A percentile compares a stretch with the other conserved stretches of the same genome.
Conservation (phyloP, 1,140 invertebrate species). For the Hycleus cichorii region DNA sequence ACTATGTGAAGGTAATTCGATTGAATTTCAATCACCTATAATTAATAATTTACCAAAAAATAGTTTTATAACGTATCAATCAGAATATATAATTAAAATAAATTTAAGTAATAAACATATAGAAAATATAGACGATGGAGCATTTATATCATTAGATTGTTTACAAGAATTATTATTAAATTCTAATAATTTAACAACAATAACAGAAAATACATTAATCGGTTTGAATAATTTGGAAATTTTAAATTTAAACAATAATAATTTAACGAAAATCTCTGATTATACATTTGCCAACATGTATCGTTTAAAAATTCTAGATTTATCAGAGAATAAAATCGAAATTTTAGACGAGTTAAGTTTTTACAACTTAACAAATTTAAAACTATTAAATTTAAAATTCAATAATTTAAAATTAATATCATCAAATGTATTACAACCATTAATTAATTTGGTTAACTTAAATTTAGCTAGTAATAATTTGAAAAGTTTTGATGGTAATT, state of each 20-base stretch:
- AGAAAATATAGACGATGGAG: slow-evolving; percentile 7
- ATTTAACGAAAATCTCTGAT: not conserved
- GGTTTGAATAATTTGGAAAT: slow-evolving; percentile 9
- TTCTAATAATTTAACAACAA: slow-evolving; percentile 13
- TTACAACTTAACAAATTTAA: not conserved
- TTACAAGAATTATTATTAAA: slow-evolving; percentile 11
- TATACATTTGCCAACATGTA: not conserved
- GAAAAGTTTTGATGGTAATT: not conserved
- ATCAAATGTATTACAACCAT: not conserved
- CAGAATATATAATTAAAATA: slow-evolving; percentile 9
- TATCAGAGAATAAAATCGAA: slow-evolving; percentile 3
- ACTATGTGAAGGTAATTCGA: slow-evolving; percentile 11
- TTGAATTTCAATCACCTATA: slow-evolving; percentile 6
- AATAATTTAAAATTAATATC: not conserved
- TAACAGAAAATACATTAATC: slow-evolving; percentile 6
- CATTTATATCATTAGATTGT: slow-evolving; percentile 13
- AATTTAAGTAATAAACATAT: slow-evolving; percentile 15
- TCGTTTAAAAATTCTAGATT: slow-evolving; percentile 5
- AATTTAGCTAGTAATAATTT: slow-evolving; percentile 1
- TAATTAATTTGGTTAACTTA: not conserved
- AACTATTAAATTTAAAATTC: not conserved
- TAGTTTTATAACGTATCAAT: slow-evolving; percentile 14
- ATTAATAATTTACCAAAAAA: slow-evolving; percentile 15
- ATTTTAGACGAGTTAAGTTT: not conserved
- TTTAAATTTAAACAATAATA: slow-evolving; percentile 15